A percentile compares a stretch with the other conserved stretches of the same genome.
Evolutionary conservation across 2,888 invertebrate species (phyloP).

Genomic region (Acanthoscelides obtectus): DNA sequence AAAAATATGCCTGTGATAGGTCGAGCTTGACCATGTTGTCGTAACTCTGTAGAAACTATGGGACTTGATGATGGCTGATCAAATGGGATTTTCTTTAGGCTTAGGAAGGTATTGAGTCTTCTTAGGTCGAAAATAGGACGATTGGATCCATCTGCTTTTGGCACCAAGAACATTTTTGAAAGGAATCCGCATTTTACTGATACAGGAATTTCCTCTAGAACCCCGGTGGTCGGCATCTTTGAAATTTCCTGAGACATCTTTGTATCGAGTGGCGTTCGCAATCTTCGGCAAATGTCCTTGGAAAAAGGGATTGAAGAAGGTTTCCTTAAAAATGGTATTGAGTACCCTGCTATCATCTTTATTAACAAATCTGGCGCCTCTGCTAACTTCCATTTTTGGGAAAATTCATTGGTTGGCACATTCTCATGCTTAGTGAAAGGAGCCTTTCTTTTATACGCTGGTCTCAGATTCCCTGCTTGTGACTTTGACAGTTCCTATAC

Average conservation of each 20-base stretch:
- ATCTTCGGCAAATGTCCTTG: not conserved
- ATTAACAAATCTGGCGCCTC: not conserved
- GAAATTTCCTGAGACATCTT: constrained; percentile 5
- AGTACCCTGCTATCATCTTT: not conserved
- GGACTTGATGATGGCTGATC: constrained; percentile 15
- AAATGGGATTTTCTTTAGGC: not conserved
- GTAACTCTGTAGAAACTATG: constrained; percentile 18
- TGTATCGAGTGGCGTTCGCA: not conserved
- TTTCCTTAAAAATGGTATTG: not conserved
- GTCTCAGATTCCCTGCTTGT: not conserved
- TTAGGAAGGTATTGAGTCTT: not conserved
- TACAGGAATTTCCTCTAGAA: constrained; percentile 3
- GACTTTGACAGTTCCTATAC: not conserved
- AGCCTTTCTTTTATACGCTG: not conserved
- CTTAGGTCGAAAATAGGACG: constrained; percentile 18
- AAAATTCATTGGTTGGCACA: not conserved
- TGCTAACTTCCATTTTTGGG: not conserved
- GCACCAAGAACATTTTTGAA: not conserved
- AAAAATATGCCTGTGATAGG: constrained; percentile 20
- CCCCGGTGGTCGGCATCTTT: not conserved
- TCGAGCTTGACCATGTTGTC: constrained; percentile 22
- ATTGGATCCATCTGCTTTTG: constrained; percentile 6
- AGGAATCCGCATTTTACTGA: constrained; percentile 6
- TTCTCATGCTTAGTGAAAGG: not conserved
- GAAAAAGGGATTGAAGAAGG: not conserved